Evolutionary conservation across 1,140 invertebrate genomes (phyloP).

Genomic region (Zaprionus taronus): DNA sequence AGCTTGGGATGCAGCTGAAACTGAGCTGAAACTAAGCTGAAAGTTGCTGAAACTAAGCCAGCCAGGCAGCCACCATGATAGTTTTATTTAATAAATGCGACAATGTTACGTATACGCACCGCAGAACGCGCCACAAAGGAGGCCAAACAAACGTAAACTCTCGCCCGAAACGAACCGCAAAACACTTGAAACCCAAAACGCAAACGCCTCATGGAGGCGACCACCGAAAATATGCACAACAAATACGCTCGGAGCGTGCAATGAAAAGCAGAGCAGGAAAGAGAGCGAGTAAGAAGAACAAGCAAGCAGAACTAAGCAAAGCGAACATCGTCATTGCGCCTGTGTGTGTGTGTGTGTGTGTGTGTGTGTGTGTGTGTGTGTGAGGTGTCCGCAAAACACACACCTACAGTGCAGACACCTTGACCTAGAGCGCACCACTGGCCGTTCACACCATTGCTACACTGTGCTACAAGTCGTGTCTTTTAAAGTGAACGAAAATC

Average conservation of each 20-base stretch:
- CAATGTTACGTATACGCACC: constrained; percentile 61
- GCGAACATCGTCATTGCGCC: constrained; percentile 28
- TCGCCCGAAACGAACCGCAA: constrained; percentile 69
- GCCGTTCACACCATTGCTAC: constrained; percentile 41
- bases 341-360: too few relatives aligned
- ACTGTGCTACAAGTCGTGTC: constrained; percentile 8
- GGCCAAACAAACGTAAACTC: constrained; percentile 62
- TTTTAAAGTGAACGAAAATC: neutral
- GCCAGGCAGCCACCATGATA: constrained; percentile 13
- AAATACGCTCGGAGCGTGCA: constrained; percentile 56
- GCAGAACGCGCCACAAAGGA: constrained; percentile 59
- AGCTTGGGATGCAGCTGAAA: constrained; percentile 21
- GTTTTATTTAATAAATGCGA: constrained; percentile 72
- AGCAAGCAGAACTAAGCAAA: constrained; percentile 23
- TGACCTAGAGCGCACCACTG: constrained; percentile 35
- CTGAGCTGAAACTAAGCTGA: constrained; percentile 35
- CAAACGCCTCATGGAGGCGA: constrained; percentile 47
- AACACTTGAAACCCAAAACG: constrained; percentile 60
- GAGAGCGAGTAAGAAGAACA: constrained; percentile 1
- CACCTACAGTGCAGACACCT: constrained; percentile 25
- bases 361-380: neutral
- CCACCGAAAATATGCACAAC: constrained; percentile 74
- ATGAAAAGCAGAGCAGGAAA: constrained; percentile 17
- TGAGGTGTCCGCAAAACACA: constrained; percentile 16
- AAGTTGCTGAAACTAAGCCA: constrained; percentile 42